Percentiles rank a stretch among this genome's conserved stretches.
Evolutionary conservation across 1,140 invertebrate genomes (phyloP).

Genomic region (Kradibia gibbosae): DNA sequence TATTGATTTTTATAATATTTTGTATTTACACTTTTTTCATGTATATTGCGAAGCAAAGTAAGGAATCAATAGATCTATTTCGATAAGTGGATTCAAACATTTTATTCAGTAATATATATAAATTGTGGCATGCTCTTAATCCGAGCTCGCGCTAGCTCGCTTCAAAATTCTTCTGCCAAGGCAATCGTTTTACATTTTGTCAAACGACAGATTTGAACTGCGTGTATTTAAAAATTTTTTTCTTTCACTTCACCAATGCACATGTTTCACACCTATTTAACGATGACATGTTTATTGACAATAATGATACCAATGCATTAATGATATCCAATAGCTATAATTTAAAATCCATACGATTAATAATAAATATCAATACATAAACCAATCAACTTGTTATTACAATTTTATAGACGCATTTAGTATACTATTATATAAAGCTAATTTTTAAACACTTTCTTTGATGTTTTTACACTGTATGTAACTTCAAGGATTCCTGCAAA

Average conservation of each 20-base stretch:
- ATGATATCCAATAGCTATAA: slow-evolving; percentile 39
- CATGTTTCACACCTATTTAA: slow-evolving; percentile 29
- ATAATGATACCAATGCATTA: slow-evolving; percentile 41
- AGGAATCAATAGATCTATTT: slow-evolving; percentile 21
- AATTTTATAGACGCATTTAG: slow-evolving; percentile 33
- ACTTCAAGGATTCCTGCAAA: slow-evolving; percentile 38
- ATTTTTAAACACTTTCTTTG: slow-evolving; percentile 49
- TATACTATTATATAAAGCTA: slow-evolving; percentile 51
- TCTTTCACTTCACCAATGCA: slow-evolving; percentile 31
- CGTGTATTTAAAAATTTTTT: slow-evolving; percentile 26
- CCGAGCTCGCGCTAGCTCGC: slow-evolving; percentile 11
- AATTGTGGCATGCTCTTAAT: slow-evolving; percentile 28
- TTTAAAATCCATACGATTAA: slow-evolving; percentile 25
- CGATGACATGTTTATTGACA: slow-evolving; percentile 46
- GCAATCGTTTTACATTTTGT: slow-evolving; percentile 44
- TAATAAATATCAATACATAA: slow-evolving; percentile 38
- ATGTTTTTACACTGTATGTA: slow-evolving; percentile 43
- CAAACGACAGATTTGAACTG: slow-evolving; percentile 47
- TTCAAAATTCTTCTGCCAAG: slow-evolving; percentile 46
- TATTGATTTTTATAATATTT: no score
- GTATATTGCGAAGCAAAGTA: no score
- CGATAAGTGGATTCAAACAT: slow-evolving; percentile 38
- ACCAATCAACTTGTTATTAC: slow-evolving; percentile 37
- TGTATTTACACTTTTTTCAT: no score
- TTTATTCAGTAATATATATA: slow-evolving; percentile 47